Percentiles rank a stretch among this genome's conserved stretches.
phyloP scores from a whole-genome alignment of 2,888 invertebrate genomes.

The Agapetus fuscipes region DNA sequence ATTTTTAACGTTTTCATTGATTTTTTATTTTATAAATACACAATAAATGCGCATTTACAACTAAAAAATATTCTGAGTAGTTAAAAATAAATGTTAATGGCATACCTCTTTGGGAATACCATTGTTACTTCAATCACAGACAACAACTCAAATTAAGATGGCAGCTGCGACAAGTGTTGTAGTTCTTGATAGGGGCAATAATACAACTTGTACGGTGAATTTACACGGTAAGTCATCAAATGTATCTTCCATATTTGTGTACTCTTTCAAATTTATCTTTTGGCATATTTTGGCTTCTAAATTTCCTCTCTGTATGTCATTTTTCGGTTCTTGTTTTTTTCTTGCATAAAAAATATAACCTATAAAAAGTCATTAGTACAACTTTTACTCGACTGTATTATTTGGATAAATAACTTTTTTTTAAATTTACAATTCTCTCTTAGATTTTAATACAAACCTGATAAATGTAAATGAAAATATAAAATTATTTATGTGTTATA shows the following conservation, averaged over 20 bases:
- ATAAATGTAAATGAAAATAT: too few relatives aligned
- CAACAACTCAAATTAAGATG: constrained; percentile 24
- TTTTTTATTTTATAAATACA: too few relatives aligned
- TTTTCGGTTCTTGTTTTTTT: constrained; percentile 14
- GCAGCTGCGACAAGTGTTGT: constrained; percentile 89
- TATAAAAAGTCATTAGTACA: constrained; percentile 19
- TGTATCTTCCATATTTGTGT: not conserved
- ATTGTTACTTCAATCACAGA: not conserved
- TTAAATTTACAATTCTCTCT: too few relatives aligned
- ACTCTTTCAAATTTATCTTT: not conserved
- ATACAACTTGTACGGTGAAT: constrained; percentile 94
- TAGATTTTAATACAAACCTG: too few relatives aligned
- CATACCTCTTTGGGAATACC: not conserved
- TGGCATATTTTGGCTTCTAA: not conserved
- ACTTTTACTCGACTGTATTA: constrained; percentile 8
- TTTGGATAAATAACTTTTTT: too few relatives aligned
- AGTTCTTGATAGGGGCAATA: constrained; percentile 90
- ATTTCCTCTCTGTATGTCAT: constrained; percentile 4
- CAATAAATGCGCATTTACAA: not conserved
- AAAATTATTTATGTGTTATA: too few relatives aligned
- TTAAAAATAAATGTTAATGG: not conserved
- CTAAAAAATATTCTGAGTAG: too few relatives aligned
- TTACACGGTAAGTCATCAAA: constrained; percentile 62
- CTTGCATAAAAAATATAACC: constrained; percentile 21
- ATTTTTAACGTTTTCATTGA: too few relatives aligned